Conservation (phyloP, 2,113 vertebrate species). For the Syngnathus floridae region DNA sequence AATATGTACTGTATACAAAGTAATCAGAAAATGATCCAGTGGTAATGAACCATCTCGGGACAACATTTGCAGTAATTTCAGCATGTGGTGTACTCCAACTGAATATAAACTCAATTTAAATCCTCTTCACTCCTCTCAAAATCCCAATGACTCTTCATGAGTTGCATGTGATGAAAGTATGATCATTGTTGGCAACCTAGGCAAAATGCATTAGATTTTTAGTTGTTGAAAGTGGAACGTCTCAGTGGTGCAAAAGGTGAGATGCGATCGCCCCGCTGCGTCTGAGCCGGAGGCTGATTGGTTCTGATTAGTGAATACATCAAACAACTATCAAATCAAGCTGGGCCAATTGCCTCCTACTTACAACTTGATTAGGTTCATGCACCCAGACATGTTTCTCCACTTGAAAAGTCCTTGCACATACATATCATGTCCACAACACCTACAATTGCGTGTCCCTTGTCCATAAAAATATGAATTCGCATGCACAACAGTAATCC, state of each 20-base stretch:
- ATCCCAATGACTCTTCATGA: conserved; percentile 38
- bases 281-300: conserved; percentile 57
- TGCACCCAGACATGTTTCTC: conserved; percentile 57
- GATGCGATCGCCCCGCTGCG: conserved; percentile 40
- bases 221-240: conserved; percentile 42
- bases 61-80: conserved; percentile 16
- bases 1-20: not conserved
- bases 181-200: conserved; percentile 15
- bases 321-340: conserved; percentile 69
- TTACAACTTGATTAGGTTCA: conserved; percentile 66
- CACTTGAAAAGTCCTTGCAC: conserved; percentile 16
- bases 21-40: not conserved
- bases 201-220: conserved; percentile 42
- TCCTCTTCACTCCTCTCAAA: conserved; percentile 24
- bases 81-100: conserved; percentile 7
- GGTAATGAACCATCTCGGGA: conserved; percentile 11
- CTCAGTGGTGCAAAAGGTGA: conserved; percentile 40
- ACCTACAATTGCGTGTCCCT: not conserved
- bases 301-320: conserved; percentile 68
- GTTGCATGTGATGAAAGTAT: conserved; percentile 20
- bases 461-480: conserved; percentile 9
- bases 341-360: conserved; percentile 60
- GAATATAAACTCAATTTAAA: conserved; percentile 46
- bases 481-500: conserved; percentile 34
- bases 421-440: conserved; percentile 1